phyloP scores from a whole-genome alignment of 2,888 invertebrate genomes.

The Dicyrtomina minuta region DNA sequence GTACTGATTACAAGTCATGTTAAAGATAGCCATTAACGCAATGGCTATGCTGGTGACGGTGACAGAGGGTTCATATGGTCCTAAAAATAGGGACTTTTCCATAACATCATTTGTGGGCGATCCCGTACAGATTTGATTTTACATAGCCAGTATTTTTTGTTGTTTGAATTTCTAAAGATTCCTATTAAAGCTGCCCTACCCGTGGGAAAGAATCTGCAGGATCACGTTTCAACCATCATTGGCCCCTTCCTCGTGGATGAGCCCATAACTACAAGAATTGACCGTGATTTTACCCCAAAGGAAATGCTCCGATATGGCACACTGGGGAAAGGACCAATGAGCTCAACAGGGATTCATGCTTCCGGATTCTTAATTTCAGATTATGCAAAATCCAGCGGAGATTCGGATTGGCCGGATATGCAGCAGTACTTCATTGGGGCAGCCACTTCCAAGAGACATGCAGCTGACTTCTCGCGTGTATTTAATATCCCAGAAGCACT shows the following conservation, averaged over 20 bases:
- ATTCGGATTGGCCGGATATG: slow-evolving; percentile 46
- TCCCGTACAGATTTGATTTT: no score
- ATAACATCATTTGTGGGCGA: no score
- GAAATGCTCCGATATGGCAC: slow-evolving; percentile 43
- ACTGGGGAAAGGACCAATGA: slow-evolving; percentile 46
- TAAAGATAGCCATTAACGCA: no score
- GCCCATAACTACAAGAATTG: slow-evolving; percentile 44
- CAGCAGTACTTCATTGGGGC: slow-evolving; percentile 34
- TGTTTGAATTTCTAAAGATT: no score
- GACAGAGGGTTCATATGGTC: no score
- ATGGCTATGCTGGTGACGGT: no score
- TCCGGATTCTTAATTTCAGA: slow-evolving; percentile 39
- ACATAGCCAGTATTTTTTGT: no score
- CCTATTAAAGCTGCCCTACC: slow-evolving; percentile 40
- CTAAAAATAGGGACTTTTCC: no score
- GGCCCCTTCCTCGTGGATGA: slow-evolving; percentile 49
- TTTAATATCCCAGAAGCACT: slow-evolving; percentile 2
- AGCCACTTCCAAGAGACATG: slow-evolving; percentile 16
- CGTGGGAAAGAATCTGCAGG: slow-evolving; percentile 49
- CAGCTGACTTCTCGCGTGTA: slow-evolving; percentile 19
- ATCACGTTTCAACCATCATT: slow-evolving; percentile 40
- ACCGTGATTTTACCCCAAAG: slow-evolving; percentile 46
- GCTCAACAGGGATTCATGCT: slow-evolving; percentile 46
- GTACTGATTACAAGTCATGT: no score
- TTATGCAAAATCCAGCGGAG: slow-evolving; percentile 28